Evolutionary conservation across 2,888 invertebrate genomes (phyloP), one percentile per base, ranked within the genome.

Genomic region (Phyto melanocephala): DNA sequence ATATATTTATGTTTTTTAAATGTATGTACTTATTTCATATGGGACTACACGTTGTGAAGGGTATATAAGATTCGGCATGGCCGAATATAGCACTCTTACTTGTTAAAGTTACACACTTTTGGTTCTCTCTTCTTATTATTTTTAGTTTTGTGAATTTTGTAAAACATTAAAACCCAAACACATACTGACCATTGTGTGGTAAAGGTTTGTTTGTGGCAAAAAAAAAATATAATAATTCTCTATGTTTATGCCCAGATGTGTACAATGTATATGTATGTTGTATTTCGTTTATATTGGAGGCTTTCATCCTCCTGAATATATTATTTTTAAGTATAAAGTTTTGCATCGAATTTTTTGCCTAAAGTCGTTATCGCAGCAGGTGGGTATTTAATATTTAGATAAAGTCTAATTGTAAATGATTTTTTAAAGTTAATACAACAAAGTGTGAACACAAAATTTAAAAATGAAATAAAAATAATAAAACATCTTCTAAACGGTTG

Each of bases 111-210:
- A n/a, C n/a, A n/a, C n/a, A n/a, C n/a, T n/a, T n/a, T n/a, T n/a
- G n/a, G n/a, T n/a, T n/a, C 40, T 40, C 11, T 13, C 17, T 15
- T 62, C 7, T 50, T n/a, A n/a, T n/a, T n/a, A n/a, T 17, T 70
- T 2, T 54, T 52, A 3, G 24, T 28, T 28, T 8, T 54, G 11
- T 22, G 50, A 13, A 22, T 22, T 50, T 17, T 50, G 10, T 15
- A 62, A 65, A 77, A 62, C 42, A 42, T 15, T 62, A 35, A 63
- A 63, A 74, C 5, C 54, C 42, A 70, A 70, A 47, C 62, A 68
- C 15, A 37, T 24, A 33, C 35, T 56, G n/a, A 56, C 81, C 62
- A 70, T 63, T 75, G 68, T 75, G 78, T 81, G 81, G 81, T 78
- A 63, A 75, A 78, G 74, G 74, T 78, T 78, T 20, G 63, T 74